Evolutionary conservation across 2,888 invertebrate genomes (phyloP), one percentile per base, ranked within the genome.

Genomic region (Ichneumoninae sp.): DNA sequence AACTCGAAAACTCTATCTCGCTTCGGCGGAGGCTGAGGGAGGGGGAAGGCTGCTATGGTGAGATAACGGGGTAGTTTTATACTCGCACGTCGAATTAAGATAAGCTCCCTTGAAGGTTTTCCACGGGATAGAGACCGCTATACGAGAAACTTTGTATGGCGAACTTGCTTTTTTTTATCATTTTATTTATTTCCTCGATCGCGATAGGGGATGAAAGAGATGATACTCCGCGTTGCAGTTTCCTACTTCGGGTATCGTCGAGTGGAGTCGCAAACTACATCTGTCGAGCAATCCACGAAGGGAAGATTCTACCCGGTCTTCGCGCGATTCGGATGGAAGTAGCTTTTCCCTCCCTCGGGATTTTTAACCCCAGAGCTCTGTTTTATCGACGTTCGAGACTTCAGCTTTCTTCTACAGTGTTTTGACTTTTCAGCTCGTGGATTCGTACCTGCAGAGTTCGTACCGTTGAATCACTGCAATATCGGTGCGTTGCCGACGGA

Each of bases 21-120:
- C 10, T 47, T 76, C 50, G 68, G 70, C 50, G 65, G 57, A 69
- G 78, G 74, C 73, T 16, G 68, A 6, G 50, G 47, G 44, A 57
- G 65, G 74, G 69, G 85, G 65, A 36, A 70, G 47, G 75, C 63
- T 63, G 63, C 33, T 63, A 33, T 40, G 36, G 50, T 5, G 50
- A 52, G 66, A 76, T 66, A 76, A 44, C 40, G 57, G 40, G 26
- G 22, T 33, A 44, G 66, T 74, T 68, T 60, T 66, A 2, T 66
- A 70, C 71, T 70, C 69, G 40, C 47, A 68, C 75, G 40, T 54
- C 60, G 81, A 83, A 80, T 81, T 73, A 69, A 81, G 81, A 84
- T 84, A 47, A 76, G 74, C 57, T 57, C 40, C 65, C 73, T 47
- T 16, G 22, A 50, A 22, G 52, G 63, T 50, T 44, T 54, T 68